phyloP scores from a whole-genome alignment of 2,888 invertebrate species.

The Colostygia pectinataria region DNA sequence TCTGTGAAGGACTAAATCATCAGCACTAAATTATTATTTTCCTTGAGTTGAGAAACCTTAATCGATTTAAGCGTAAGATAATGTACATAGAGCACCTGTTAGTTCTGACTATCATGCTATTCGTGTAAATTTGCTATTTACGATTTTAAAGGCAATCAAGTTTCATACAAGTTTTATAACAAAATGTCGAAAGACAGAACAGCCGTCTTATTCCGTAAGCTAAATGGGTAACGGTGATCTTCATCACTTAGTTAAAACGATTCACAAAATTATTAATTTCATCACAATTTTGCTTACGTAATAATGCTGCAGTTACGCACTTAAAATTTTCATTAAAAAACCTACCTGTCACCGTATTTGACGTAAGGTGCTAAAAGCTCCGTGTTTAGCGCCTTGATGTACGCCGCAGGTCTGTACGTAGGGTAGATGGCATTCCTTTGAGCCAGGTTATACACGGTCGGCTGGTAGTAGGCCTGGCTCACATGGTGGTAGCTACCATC shows the following conservation, averaged over 20 bases:
- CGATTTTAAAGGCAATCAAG: background rate
- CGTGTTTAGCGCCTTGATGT: slow-evolving; percentile 51
- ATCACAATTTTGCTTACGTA: too few species aligned
- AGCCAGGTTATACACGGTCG: slow-evolving; percentile 38
- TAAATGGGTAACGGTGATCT: too few species aligned
- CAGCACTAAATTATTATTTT: slow-evolving; percentile 4
- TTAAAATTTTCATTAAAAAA: background rate
- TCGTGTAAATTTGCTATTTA: slow-evolving; percentile 3
- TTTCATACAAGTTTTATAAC: too few species aligned
- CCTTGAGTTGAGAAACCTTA: slow-evolving; percentile 1
- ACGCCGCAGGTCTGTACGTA: slow-evolving; percentile 51
- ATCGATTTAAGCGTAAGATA: too few species aligned
- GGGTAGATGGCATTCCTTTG: slow-evolving; percentile 54
- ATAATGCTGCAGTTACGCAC: too few species aligned
- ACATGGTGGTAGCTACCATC: slow-evolving; percentile 57
- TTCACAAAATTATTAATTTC: too few species aligned
- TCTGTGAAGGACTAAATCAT: slow-evolving; percentile 1
- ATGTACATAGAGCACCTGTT: too few species aligned
- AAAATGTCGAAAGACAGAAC: too few species aligned
- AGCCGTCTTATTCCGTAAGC: too few species aligned
- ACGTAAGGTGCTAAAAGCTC: slow-evolving; percentile 56
- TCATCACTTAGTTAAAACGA: too few species aligned
- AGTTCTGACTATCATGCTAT: background rate
- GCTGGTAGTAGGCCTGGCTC: slow-evolving; percentile 42
- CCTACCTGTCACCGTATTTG: slow-evolving; percentile 50